Conservation (phyloP, 1,140 invertebrate genomes). For the Caenorhabditis tropicalis region DNA sequence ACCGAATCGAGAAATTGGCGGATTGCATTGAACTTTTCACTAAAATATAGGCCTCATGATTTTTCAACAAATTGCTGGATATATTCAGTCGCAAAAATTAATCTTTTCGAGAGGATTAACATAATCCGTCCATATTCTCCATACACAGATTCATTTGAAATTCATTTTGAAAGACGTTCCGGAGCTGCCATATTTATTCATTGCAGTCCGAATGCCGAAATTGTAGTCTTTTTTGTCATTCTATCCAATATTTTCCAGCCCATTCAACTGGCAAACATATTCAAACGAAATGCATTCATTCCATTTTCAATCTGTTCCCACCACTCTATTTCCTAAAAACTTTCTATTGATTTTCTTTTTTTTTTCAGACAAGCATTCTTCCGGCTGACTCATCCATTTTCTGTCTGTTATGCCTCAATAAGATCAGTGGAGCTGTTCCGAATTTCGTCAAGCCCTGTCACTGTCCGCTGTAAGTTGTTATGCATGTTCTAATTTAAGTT, state of each 20-base stretch:
- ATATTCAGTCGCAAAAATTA: too few species aligned
- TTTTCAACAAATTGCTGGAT: too few species aligned
- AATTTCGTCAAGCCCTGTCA: conserved; percentile 19
- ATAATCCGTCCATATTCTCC: too few species aligned
- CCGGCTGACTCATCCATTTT: neutral
- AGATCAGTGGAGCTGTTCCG: neutral
- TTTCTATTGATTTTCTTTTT: neutral
- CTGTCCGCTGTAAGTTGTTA: conserved; percentile 19
- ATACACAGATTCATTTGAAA: too few species aligned
- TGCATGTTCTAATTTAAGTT: too few species aligned
- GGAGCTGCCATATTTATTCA: too few species aligned
- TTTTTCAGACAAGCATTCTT: conserved; percentile 19
- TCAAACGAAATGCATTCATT: neutral
- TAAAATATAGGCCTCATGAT: too few species aligned
- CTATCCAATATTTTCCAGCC: neutral
- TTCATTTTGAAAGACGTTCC: too few species aligned
- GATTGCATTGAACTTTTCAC: too few species aligned
- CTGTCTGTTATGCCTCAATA: conserved; percentile 19
- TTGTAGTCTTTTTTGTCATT: too few species aligned
- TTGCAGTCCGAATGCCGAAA: too few species aligned
- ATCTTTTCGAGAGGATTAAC: too few species aligned
- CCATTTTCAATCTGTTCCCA: neutral
- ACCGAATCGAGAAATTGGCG: neutral
- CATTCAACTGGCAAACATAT: conserved; percentile 1
- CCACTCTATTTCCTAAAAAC: neutral